Conservation (phyloP, 2,888 invertebrate genomes). For the Agrilus biguttatus region DNA sequence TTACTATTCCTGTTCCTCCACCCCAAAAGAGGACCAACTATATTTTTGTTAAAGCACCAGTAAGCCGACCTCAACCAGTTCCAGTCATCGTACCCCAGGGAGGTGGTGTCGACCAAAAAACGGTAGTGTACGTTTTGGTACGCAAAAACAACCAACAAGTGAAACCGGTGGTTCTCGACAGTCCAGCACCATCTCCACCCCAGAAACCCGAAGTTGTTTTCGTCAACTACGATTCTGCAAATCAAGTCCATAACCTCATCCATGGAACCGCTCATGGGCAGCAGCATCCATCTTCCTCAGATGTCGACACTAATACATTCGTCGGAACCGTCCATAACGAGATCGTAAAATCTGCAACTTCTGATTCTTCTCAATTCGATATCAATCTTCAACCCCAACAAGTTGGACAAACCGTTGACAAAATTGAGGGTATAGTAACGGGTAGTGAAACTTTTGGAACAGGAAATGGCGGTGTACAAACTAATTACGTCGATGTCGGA, state of each 20-base stretch:
- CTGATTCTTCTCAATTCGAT: no score
- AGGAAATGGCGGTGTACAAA: no score
- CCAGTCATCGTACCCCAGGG: slow-evolving; percentile 15
- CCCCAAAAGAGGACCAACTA: slow-evolving; percentile 30
- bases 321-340: no score
- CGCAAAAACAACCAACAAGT: slow-evolving; percentile 59
- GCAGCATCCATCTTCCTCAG: no score
- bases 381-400: no score
- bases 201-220: slow-evolving; percentile 81
- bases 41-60: slow-evolving; percentile 33
- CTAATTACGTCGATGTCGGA: no score
- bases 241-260: slow-evolving; percentile 13
- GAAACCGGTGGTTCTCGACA: slow-evolving; percentile 54
- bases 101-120: slow-evolving; percentile 22
- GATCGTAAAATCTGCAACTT: no score
- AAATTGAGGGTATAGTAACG: no score
- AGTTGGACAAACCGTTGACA: no score
- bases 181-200: slow-evolving; percentile 60
- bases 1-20: slow-evolving; percentile 17
- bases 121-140: slow-evolving; percentile 25
- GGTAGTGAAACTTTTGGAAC: no score
- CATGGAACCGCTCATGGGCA: slow-evolving; percentile 3
- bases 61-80: slow-evolving; percentile 9
- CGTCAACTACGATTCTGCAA: slow-evolving; percentile 53
- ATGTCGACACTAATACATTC: no score